These are phyloP conservation scores for Hymenopus coronatus DNA, from an alignment of 2,888 invertebrate genomes.

Conservation along the genomic window DNA sequence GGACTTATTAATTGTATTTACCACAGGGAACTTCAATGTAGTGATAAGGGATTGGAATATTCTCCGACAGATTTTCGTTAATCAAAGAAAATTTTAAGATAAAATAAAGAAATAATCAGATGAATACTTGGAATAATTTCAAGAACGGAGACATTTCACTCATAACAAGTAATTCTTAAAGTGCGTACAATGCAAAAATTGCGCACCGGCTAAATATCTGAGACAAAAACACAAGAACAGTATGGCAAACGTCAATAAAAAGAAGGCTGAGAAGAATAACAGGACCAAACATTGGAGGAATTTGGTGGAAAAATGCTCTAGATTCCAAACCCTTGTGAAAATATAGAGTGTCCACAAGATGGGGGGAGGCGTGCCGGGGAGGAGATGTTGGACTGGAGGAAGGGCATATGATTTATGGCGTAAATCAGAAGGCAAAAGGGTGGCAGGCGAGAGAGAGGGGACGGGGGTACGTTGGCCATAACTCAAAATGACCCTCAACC, in stretches of 20 bases:
- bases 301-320: constrained; percentile 25
- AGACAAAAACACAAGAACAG: background rate
- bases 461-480: constrained; percentile 20
- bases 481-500: constrained; percentile 30
- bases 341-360: constrained; percentile 20
- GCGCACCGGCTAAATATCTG: background rate
- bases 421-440: constrained; percentile 31
- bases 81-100: no score
- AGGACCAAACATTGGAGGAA: constrained; percentile 3
- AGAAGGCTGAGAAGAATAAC: background rate
- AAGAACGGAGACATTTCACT: no score
- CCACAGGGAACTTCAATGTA: no score
- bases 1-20: no score
- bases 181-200: background rate
- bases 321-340: constrained; percentile 19
- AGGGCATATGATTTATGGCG: constrained; percentile 28
- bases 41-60: no score
- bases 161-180: background rate
- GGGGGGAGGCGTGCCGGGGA: background rate
- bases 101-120: no score
- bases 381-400: constrained; percentile 8
- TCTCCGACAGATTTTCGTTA: no score
- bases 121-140: no score
- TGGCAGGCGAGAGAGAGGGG: constrained; percentile 19
- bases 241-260: background rate